phyloP scores from a whole-genome alignment of 1,140 invertebrate species.

The Steinernema feltiae region DNA sequence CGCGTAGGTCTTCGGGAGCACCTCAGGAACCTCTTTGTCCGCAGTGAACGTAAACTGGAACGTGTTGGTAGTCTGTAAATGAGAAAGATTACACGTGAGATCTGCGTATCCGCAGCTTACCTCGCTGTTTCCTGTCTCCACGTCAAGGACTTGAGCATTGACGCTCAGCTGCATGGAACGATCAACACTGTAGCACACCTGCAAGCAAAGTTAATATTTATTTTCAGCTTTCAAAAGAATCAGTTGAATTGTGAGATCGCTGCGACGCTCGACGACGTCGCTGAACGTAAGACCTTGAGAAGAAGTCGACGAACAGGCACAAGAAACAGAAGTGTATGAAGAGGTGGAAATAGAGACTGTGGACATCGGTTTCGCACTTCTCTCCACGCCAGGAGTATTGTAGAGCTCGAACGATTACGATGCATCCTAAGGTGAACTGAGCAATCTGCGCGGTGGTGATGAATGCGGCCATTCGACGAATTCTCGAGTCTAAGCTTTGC shows the following conservation, averaged over 20 bases:
- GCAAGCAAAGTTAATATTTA: slow-evolving; percentile 29
- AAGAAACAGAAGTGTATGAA: neutral
- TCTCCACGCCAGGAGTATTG: neutral
- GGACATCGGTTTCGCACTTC: neutral
- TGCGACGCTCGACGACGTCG: neutral
- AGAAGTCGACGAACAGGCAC: slow-evolving; percentile 15
- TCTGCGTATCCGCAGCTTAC: neutral
- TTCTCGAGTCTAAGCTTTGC: neutral
- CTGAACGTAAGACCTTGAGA: neutral
- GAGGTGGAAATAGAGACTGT: neutral
- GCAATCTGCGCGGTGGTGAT: slow-evolving; percentile 15
- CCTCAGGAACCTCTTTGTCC: slow-evolving; percentile 59
- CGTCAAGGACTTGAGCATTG: slow-evolving; percentile 67
- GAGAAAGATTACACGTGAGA: neutral
- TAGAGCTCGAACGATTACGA: neutral
- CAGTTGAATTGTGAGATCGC: too few species aligned
- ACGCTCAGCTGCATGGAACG: slow-evolving; percentile 66
- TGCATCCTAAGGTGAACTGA: neutral
- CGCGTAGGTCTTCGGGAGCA: slow-evolving; percentile 68
- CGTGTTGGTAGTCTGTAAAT: slow-evolving; percentile 65
- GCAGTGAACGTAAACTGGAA: slow-evolving; percentile 70
- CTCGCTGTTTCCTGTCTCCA: slow-evolving; percentile 62
- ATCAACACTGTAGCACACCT: slow-evolving; percentile 68
- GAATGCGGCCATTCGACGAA: neutral
- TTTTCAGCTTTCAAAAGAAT: too few species aligned